These are phyloP conservation scores for Pithys albifrons DNA, from an alignment of 2,113 vertebrate genomes.

Conservation along the genomic window DNA sequence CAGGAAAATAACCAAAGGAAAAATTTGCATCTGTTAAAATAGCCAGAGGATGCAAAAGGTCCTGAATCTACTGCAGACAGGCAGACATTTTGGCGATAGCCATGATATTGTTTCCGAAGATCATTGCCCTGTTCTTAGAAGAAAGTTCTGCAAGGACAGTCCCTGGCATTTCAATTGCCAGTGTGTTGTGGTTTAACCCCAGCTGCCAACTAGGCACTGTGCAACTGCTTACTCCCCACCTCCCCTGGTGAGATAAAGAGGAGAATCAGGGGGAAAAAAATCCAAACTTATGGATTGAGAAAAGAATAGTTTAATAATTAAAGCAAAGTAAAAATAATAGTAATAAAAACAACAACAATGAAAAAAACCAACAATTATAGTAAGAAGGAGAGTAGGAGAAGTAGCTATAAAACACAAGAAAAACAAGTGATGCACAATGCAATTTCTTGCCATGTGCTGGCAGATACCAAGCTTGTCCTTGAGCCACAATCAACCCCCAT, in stretches of 20 bases:
- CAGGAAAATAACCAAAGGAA: not conserved
- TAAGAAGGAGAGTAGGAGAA: not conserved
- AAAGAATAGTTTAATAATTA: not conserved
- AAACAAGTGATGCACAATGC: not conserved
- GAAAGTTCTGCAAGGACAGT: not conserved
- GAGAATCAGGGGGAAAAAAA: not conserved
- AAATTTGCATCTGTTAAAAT: not conserved
- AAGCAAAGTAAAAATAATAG: not conserved
- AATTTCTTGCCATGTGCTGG: too few species aligned
- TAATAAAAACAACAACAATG: not conserved
- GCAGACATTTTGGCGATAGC: not conserved
- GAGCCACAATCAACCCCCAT: fast-evolving
- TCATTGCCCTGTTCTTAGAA: not conserved
- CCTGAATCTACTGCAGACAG: not conserved
- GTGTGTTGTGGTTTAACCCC: not conserved
- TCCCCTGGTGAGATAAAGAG: not conserved
- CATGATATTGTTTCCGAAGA: not conserved
- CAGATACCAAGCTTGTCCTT: not conserved
- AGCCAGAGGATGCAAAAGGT: not conserved
- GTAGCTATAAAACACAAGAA: not conserved
- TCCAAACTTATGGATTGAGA: not conserved
- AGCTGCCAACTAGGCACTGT: not conserved
- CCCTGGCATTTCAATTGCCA: not conserved
- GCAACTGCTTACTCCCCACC: not conserved
- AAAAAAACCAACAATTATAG: not conserved